Base-by-base conservation (phyloP, 1,140 invertebrate species). In the Caenorhabditis inopinata region DNA sequence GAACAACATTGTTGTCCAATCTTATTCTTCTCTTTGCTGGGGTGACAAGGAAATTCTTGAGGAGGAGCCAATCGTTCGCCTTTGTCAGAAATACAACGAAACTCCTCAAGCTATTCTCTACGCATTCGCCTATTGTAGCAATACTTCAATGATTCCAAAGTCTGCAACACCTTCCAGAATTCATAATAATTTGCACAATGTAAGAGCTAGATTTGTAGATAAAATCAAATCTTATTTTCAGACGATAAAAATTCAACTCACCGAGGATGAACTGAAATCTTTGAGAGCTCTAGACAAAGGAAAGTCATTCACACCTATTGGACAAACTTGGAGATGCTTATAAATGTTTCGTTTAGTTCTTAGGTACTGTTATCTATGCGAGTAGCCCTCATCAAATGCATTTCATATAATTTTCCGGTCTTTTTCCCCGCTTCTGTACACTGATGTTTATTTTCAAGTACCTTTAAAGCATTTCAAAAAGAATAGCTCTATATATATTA, bases 1-100 rank as follows among this genome's bases (percentile, higher is more conserved):
- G 7, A 81, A 90, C 21, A 83, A 83, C 5, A 90, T 91, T 32
- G 86, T 88, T 51, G 89, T 90, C 49, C 90, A 83, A 81, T 82
- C 85, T 12, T 86, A 85, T 74, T 84, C 84, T 35, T 82, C 83
- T 18, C 81, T 85, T 16, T 86, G 62, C 38, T 83, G 84, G 45
- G 85, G 83, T 32, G 49, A 86, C 58, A 42, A 83, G 21, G 84
- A 84, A 18, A 74, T 88, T 46, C 78, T 87, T 38, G 77, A 79
- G 16, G 84, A 87, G 49, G 27, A 75, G 1, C 29, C 82, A 18
- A 46, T 87, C 0, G 42, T 77, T 7, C 49, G 75, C 21, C 12
- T 85, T 1, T 75, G 68, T 27, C 48, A 84, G 12, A 83, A 87
- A 51, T 74, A 87, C 58, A 78, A 81, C 25, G 79, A 80, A 12